Conservation (phyloP, 2,888 invertebrate species). For the Mythimna lalbum region DNA sequence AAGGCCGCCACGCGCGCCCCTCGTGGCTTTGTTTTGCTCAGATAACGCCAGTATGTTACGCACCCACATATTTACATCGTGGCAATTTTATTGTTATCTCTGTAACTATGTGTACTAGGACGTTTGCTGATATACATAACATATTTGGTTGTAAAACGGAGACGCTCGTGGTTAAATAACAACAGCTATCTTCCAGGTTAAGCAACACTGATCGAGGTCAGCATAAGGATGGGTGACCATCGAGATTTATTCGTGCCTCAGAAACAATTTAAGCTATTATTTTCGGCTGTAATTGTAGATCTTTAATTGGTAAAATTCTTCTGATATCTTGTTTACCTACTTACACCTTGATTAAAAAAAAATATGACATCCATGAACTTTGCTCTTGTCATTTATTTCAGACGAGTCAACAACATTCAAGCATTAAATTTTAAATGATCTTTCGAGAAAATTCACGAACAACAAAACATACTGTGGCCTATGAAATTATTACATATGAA, state of each 20-base stretch:
- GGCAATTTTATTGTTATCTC: constrained; percentile 78
- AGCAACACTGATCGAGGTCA: not conserved
- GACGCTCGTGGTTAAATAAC: not conserved
- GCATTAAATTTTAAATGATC: not conserved
- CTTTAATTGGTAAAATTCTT: not conserved
- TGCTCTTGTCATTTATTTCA: constrained; percentile 18
- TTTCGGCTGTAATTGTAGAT: too few species aligned
- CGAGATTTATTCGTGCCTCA: not conserved
- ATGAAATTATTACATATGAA: too few species aligned
- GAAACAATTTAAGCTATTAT: not conserved
- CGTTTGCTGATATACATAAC: constrained; percentile 67
- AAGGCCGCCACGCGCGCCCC: constrained; percentile 82
- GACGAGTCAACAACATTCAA: not conserved
- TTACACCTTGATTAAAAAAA: constrained; percentile 4
- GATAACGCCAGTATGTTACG: constrained; percentile 64
- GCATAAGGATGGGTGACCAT: not conserved
- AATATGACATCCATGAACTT: constrained; percentile 16
- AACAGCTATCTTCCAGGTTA: not conserved
- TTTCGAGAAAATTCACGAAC: not conserved
- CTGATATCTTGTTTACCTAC: not conserved
- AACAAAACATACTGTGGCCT: too few species aligned
- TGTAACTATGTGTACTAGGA: constrained; percentile 76
- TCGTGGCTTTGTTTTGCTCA: constrained; percentile 88
- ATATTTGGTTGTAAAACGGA: constrained; percentile 68
- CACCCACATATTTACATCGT: constrained; percentile 83